A percentile compares a stretch with the other conserved stretches of the same genome.
phyloP scores from a whole-genome alignment of 1,140 invertebrate species.

The Halyomorpha halys region DNA sequence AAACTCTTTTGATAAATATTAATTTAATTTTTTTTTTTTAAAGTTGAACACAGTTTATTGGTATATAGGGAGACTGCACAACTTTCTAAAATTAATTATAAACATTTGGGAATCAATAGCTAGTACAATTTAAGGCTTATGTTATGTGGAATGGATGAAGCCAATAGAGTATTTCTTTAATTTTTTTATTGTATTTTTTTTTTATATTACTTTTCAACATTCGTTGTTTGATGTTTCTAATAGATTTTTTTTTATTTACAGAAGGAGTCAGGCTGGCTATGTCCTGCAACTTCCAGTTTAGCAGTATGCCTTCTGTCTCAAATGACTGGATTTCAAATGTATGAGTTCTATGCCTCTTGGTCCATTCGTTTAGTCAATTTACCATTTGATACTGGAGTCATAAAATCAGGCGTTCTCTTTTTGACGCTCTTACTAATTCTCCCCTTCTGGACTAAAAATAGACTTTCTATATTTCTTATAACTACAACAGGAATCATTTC shows the following conservation, averaged over 20 bases:
- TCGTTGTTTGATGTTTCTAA: no score
- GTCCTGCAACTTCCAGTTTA: neutral
- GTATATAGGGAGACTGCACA: no score
- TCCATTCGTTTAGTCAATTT: neutral
- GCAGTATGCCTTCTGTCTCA: neutral
- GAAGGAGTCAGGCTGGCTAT: slow-evolving; percentile 1
- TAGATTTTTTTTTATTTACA: neutral
- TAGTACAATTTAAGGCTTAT: no score
- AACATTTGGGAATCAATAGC: no score
- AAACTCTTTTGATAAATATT: no score
- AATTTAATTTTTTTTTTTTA: no score
- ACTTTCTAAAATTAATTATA: no score
- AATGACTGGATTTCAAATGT: neutral
- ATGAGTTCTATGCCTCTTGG: slow-evolving; percentile 6
- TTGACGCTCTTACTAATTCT: neutral
- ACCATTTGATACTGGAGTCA: neutral
- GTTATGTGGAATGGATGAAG: no score
- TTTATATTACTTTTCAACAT: neutral
- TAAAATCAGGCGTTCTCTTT: neutral
- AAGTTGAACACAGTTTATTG: no score
- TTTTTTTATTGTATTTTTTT: neutral
- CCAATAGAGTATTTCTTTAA: no score
- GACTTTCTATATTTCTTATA: neutral
- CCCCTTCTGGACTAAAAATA: neutral
- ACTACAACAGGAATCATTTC: neutral